Conservation (phyloP, 1,140 invertebrate species). For the Drosophila triauraria region DNA sequence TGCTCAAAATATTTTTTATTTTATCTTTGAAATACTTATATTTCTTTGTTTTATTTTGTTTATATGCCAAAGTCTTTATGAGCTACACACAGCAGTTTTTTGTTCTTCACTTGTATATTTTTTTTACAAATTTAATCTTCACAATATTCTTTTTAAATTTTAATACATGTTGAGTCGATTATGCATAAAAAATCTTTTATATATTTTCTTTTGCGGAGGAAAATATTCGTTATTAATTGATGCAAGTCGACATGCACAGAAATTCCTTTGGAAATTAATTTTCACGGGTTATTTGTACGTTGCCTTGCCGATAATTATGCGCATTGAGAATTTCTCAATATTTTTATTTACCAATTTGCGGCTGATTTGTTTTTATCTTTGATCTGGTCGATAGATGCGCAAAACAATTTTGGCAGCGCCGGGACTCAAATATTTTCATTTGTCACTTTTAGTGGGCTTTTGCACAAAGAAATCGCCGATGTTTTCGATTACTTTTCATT, state of each 20-base stretch:
- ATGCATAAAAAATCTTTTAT: conserved; percentile 1
- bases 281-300: conserved; percentile 21
- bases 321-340: conserved; percentile 48
- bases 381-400: conserved; percentile 43
- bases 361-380: conserved; percentile 67
- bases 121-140: background rate
- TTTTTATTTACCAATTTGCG: conserved; percentile 72
- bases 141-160: background rate
- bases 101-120: background rate
- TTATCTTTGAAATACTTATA: background rate
- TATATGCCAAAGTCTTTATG: conserved; percentile 27
- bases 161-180: background rate
- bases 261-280: conserved; percentile 19
- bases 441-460: conserved; percentile 30
- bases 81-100: conserved; percentile 12
- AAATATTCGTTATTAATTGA: conserved; percentile 26
- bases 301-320: conserved; percentile 47
- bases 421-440: conserved; percentile 34
- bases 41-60: conserved; percentile 10
- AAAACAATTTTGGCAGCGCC: conserved; percentile 42
- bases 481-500: conserved; percentile 37
- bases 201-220: background rate
- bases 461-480: conserved; percentile 42
- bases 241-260: conserved; percentile 7
- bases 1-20: conserved; percentile 9